These are phyloP conservation scores for Apostichopus leukothele DNA, from an alignment of 53 echinoderm and acorn worm genomes.

Conservation along the genomic window DNA sequence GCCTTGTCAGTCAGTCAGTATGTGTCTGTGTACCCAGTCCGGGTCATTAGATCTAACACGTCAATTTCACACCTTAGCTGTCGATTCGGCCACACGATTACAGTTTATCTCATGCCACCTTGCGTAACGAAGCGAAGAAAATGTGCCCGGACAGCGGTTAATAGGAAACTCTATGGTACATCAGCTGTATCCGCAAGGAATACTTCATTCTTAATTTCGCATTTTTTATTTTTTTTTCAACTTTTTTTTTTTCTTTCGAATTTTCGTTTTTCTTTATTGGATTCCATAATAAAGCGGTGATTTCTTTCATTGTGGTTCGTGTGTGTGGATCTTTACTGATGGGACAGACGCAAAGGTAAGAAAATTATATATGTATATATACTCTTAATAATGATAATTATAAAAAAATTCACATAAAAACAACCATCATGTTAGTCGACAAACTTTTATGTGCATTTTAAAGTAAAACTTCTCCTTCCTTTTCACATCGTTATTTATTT, in stretches of 20 bases:
- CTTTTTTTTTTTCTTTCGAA: not conserved
- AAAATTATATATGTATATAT: not conserved
- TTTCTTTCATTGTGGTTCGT: constrained; percentile 2
- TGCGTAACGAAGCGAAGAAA: constrained; percentile 33
- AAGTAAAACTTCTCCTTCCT: too few relatives aligned
- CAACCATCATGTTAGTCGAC: not conserved
- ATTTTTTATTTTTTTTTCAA: not conserved
- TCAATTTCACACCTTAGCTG: constrained; percentile 43
- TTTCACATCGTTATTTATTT: too few relatives aligned
- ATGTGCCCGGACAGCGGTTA: constrained; percentile 22
- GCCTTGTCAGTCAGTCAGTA: constrained; percentile 30
- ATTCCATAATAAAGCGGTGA: not conserved
- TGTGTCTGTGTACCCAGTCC: constrained; percentile 20
- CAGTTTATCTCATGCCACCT: not conserved
- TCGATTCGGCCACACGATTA: constrained; percentile 24
- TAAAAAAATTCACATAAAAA: too few relatives aligned
- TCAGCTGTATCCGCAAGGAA: not conserved
- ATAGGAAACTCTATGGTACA: not conserved
- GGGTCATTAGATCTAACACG: constrained; percentile 28
- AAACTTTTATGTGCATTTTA: not conserved
- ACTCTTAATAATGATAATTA: too few relatives aligned
- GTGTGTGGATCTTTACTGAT: constrained; percentile 4
- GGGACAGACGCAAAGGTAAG: constrained; percentile 37
- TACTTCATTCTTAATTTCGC: not conserved
- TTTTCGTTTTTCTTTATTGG: not conserved